These are phyloP conservation scores for Limnephilus lunatus DNA, from an alignment of 2,888 invertebrate species.

Conservation along the genomic window DNA sequence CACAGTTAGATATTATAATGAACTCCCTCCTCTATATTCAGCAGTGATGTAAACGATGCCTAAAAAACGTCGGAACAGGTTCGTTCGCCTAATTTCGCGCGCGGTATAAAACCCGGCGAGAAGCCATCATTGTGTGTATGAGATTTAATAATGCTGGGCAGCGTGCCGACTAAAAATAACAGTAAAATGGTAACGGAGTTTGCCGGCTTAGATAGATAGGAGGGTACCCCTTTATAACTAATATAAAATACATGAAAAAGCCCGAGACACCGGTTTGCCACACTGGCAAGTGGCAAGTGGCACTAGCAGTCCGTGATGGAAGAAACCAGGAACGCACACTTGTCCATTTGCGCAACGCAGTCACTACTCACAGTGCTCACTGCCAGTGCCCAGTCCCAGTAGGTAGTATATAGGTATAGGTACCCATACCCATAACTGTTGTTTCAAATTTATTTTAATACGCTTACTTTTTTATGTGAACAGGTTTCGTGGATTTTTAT, in stretches of 20 bases:
- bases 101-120: not conserved
- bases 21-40: not conserved
- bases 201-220: slow-evolving; percentile 27
- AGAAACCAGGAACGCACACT: slow-evolving; percentile 33
- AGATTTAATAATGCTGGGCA: not conserved
- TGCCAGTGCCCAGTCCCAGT: not conserved
- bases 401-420: not conserved
- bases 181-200: slow-evolving; percentile 50
- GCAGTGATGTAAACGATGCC: slow-evolving; percentile 36
- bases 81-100: slow-evolving; percentile 43
- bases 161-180: slow-evolving; percentile 47
- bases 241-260: slow-evolving; percentile 34
- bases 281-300: not conserved
- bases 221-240: slow-evolving; percentile 34
- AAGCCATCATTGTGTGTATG: slow-evolving; percentile 21
- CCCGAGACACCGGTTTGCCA: slow-evolving; percentile 41
- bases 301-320: not conserved
- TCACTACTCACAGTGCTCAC: not conserved
- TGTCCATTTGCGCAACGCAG: slow-evolving; percentile 29
- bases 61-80: slow-evolving; percentile 16
- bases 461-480: slow-evolving; percentile 27
- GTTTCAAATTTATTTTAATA: slow-evolving; percentile 44
- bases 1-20: not conserved
- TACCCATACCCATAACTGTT: slow-evolving; percentile 28
- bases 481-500: slow-evolving; percentile 31